phyloP scores from a whole-genome alignment of 2,888 invertebrate genomes.

The Agrilus mali region DNA sequence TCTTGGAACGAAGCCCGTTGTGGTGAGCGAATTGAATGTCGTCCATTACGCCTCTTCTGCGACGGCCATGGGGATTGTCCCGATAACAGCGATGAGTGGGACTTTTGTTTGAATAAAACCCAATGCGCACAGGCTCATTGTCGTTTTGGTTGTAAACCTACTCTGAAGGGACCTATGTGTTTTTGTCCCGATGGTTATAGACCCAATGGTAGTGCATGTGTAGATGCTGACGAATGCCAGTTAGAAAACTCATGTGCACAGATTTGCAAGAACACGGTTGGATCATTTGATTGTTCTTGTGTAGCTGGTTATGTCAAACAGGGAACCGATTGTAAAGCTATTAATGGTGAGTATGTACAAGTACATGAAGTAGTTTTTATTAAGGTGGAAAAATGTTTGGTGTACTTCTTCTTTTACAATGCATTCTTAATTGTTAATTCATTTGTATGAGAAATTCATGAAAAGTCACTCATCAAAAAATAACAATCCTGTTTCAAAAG shows the following conservation, averaged over 20 bases:
- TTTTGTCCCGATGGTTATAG: constrained; percentile 60
- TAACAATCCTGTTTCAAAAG: background rate
- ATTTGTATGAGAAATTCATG: too few relatives aligned
- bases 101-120: constrained; percentile 43
- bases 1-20: constrained; percentile 57
- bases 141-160: constrained; percentile 54
- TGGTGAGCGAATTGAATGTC: constrained; percentile 45
- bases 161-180: constrained; percentile 58
- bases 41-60: constrained; percentile 50
- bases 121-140: constrained; percentile 26
- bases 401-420: background rate
- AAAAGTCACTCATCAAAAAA: too few relatives aligned
- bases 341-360: constrained; percentile 50
- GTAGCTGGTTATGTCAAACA: constrained; percentile 52
- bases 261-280: constrained; percentile 52
- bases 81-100: constrained; percentile 61
- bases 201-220: constrained; percentile 48
- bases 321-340: constrained; percentile 48
- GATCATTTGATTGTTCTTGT: constrained; percentile 62
- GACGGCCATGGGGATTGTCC: constrained; percentile 53
- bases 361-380: too few relatives aligned
- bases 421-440: too few relatives aligned
- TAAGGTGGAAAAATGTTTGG: too few relatives aligned
- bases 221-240: constrained; percentile 68
- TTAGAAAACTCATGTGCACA: constrained; percentile 63